Evolutionary conservation across 2,113 vertebrate species (phyloP).

Genomic region (Phaetusa simplex): DNA sequence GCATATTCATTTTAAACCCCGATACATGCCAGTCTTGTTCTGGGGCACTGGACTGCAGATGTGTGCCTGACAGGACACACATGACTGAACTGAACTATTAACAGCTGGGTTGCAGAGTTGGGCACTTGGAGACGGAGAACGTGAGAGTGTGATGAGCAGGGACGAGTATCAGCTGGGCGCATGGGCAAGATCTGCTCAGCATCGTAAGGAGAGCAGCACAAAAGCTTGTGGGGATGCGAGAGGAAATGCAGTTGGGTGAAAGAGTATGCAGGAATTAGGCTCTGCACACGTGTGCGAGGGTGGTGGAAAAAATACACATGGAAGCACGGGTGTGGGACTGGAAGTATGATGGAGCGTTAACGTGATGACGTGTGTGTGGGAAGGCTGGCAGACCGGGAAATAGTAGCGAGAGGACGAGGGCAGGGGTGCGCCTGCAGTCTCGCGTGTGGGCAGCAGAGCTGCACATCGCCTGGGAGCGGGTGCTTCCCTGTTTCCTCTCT

Average conservation of each 20-base stretch:
- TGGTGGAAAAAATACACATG: neutral
- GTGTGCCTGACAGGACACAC: neutral
- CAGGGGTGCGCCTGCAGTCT: neutral
- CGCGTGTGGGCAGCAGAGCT: neutral
- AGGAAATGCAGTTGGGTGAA: neutral
- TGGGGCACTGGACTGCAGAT: neutral
- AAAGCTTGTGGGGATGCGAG: neutral
- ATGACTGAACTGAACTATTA: neutral
- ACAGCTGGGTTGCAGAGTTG: neutral
- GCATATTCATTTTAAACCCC: neutral
- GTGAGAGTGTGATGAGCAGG: fast-evolving
- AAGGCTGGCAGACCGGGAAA: neutral
- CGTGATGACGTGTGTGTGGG: neutral
- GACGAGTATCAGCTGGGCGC: neutral
- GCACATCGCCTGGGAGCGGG: neutral
- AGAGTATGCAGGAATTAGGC: neutral
- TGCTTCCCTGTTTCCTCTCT: neutral
- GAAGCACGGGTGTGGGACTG: neutral
- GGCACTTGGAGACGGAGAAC: neutral
- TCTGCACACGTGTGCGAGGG: fast-evolving
- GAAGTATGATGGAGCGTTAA: fast-evolving
- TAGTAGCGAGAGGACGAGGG: neutral
- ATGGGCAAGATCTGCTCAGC: neutral
- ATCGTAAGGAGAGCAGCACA: fast-evolving
- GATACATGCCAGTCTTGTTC: neutral